Percentiles rank a stretch among this genome's conserved stretches.
Conservation (phyloP, 2,888 invertebrate genomes). For the Calliphora vomitoria region DNA sequence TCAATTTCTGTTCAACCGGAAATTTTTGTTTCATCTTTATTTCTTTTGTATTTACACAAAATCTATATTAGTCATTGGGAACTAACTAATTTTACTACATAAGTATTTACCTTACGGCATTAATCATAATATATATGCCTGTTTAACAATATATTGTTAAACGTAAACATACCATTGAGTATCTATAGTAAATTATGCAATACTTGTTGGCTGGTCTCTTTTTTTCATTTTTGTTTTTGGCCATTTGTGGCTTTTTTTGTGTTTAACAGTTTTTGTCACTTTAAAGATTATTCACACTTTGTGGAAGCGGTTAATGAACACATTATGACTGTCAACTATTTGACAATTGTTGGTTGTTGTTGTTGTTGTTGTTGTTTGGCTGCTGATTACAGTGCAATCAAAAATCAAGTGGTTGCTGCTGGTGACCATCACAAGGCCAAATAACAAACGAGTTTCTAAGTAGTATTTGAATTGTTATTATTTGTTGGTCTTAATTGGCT, state of each 20-base stretch:
- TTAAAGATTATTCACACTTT: slow-evolving; percentile 34
- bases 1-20: slow-evolving; percentile 10
- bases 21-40: background rate
- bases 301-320: slow-evolving; percentile 10
- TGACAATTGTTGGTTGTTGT: background rate
- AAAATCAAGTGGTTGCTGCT: slow-evolving; percentile 3
- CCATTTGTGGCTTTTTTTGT: background rate
- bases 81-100: background rate
- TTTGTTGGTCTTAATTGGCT: background rate
- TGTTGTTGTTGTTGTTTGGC: background rate
- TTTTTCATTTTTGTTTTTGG: background rate
- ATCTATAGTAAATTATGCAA: slow-evolving; percentile 42
- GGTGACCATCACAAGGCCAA: slow-evolving; percentile 39
- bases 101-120: background rate
- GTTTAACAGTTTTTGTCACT: slow-evolving; percentile 3
- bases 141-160: background rate
- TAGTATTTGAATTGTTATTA: background rate
- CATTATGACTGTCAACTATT: slow-evolving; percentile 25
- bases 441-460: slow-evolving; percentile 1
- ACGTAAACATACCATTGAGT: background rate
- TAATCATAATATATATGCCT: background rate
- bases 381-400: slow-evolving; percentile 2
- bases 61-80: background rate
- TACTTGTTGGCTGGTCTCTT: background rate
- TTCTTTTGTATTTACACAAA: background rate